phyloP scores from a whole-genome alignment of 2,113 vertebrate genomes.

The Myxocyprinus asiaticus region DNA sequence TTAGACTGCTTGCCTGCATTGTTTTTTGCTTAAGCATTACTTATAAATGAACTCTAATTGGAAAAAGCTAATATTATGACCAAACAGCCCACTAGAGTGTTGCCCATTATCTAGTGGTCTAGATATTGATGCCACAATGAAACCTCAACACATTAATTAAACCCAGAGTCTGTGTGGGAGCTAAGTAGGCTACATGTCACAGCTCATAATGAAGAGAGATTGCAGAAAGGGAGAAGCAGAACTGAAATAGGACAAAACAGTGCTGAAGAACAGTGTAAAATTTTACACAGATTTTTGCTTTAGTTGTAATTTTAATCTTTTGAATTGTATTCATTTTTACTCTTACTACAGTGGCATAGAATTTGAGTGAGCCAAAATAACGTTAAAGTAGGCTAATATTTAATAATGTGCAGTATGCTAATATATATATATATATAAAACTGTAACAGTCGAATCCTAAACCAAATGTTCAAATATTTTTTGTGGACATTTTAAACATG shows the following conservation, averaged over 20 bases:
- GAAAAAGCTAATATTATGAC: neutral
- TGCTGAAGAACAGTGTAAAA: neutral
- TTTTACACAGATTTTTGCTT: no score
- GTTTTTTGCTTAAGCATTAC: constrained; percentile 4
- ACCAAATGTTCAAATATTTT: no score
- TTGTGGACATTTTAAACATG: no score
- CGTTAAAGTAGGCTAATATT: no score
- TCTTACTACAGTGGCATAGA: no score
- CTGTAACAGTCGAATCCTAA: no score
- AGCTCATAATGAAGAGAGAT: constrained; percentile 6
- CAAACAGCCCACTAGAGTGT: constrained; percentile 18
- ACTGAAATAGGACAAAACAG: neutral
- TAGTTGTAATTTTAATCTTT: no score
- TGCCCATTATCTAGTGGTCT: constrained; percentile 24
- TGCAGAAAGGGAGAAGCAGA: neutral
- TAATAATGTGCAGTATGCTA: no score
- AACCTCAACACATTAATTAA: constrained; percentile 9
- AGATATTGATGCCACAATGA: constrained; percentile 27
- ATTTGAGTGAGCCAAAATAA: no score
- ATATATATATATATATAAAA: no score
- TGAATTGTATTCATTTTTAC: no score
- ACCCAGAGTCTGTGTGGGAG: constrained; percentile 19
- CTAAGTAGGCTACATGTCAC: neutral
- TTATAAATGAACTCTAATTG: neutral
- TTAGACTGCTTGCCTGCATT: neutral